Conservation (phyloP, 1,140 invertebrate species). For the Thalassaphorura encarpata region DNA sequence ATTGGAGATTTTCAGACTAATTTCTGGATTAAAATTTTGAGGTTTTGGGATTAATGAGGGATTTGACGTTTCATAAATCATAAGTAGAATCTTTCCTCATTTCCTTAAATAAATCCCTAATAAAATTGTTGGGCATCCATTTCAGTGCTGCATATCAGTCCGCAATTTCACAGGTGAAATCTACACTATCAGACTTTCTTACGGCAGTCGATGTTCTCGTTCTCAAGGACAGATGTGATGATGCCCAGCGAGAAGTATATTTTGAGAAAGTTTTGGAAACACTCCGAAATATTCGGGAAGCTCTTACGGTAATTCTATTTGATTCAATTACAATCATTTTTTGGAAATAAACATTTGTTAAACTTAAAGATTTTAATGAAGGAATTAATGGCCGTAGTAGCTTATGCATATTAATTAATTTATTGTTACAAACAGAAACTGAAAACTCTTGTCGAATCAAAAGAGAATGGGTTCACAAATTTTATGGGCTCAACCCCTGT, state of each 20-base stretch:
- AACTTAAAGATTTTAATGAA: background rate
- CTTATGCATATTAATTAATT: no score
- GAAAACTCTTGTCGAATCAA: constrained; percentile 20
- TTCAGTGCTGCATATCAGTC: constrained; percentile 29
- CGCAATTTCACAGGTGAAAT: constrained; percentile 29
- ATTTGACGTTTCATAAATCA: no score
- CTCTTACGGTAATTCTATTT: constrained; percentile 21
- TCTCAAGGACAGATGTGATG: constrained; percentile 23
- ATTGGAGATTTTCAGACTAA: no score
- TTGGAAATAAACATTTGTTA: background rate
- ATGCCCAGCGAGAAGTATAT: constrained; percentile 24
- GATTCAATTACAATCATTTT: background rate
- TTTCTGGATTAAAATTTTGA: no score
- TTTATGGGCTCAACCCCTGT: background rate
- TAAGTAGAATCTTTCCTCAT: background rate
- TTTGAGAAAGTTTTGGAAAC: constrained; percentile 29
- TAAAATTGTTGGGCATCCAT: background rate
- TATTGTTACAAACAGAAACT: no score
- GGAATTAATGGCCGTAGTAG: no score
- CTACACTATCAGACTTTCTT: constrained; percentile 28
- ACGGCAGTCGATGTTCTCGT: constrained; percentile 27
- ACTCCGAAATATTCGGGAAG: constrained; percentile 20
- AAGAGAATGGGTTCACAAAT: constrained; percentile 20
- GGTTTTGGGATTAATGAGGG: no score
- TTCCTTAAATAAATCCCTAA: background rate